A percentile compares a stretch with the other conserved stretches of the same genome.
phyloP scores from a whole-genome alignment of 1,140 invertebrate species.

The Thaumetopoea pityocampa region DNA sequence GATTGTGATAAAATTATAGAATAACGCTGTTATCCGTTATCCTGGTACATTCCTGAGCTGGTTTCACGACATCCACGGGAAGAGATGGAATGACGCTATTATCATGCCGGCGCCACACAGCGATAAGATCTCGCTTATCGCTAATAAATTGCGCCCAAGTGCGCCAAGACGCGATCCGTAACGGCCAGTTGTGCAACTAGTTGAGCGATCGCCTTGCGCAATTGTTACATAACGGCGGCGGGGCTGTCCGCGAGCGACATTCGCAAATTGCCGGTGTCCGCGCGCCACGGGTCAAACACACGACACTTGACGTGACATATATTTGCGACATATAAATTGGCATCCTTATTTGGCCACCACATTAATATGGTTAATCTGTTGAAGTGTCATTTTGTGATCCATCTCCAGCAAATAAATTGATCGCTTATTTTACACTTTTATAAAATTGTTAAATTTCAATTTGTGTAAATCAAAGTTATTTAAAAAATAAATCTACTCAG shows the following conservation, averaged over 20 bases:
- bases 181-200: constrained; percentile 9
- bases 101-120: constrained; percentile 4
- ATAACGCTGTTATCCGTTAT: no score
- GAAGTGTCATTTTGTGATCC: no score
- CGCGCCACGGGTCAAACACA: constrained; percentile 21
- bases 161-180: constrained; percentile 8
- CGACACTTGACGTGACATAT: constrained; percentile 19
- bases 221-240: constrained; percentile 21
- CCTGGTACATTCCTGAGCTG: no score
- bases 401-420: no score
- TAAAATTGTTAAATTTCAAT: no score
- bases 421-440: no score
- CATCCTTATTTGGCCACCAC: constrained; percentile 10
- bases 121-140: constrained; percentile 6
- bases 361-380: constrained; percentile 6
- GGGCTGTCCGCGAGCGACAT: constrained; percentile 8
- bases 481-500: no score
- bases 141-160: constrained; percentile 10
- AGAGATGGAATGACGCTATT: no score
- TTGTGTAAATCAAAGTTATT: no score
- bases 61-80: no score
- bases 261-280: constrained; percentile 20
- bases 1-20: no score
- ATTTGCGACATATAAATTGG: constrained; percentile 14
- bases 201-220: constrained; percentile 18